Evolutionary conservation across 1,140 invertebrate genomes (phyloP), one percentile per base, ranked within the genome.

Genomic region (Heliconius melpomene): DNA sequence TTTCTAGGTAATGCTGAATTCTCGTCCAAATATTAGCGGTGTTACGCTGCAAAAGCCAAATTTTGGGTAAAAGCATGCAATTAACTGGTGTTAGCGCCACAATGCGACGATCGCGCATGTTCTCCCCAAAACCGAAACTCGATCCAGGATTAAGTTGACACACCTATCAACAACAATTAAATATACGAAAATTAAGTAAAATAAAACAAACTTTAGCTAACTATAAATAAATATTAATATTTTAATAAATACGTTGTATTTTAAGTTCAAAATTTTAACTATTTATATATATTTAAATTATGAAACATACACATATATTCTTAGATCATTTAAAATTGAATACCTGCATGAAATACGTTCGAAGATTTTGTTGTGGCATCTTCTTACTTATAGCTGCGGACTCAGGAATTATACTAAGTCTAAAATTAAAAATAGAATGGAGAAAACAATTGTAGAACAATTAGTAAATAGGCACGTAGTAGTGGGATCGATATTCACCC

Each of bases 1-100:
- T 77, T 29, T 77, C 60, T 18, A 77, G 70, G 3, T 77, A 77
- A 29, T 77, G 75, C 66, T 77, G 75, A 46, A 77, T 77, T 77
- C 75, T 77, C 29, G 75, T 9, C 75, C 75, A 77, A 71, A 77
- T 77, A 71, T 77, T 79, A 60, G 72, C 32, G 26, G 94, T 95
- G 85, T 96, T 96, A 26, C 95, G 94, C 82, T 96, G 94, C 50
- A 95, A 84, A 20, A 97, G 86, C 95, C 96, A 96, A 85, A 96
- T 96, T 73, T 94, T 95, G 0, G 96, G 96, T 52, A 96, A 89
- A 7, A 96, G 88, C 81, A 96, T 93, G 82, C 96, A 96, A 75
- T 92, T 93, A 1, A 95, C 95, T 2, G 93, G 91, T 2, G 94
- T 95, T 7, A 94, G 81, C 0, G 96, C 95, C 5, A 96, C 94